A percentile compares a stretch with the other conserved stretches of the same genome.
These are phyloP conservation scores for Drosophila pandora DNA, from an alignment of 1,140 invertebrate genomes.

Conservation along the genomic window DNA sequence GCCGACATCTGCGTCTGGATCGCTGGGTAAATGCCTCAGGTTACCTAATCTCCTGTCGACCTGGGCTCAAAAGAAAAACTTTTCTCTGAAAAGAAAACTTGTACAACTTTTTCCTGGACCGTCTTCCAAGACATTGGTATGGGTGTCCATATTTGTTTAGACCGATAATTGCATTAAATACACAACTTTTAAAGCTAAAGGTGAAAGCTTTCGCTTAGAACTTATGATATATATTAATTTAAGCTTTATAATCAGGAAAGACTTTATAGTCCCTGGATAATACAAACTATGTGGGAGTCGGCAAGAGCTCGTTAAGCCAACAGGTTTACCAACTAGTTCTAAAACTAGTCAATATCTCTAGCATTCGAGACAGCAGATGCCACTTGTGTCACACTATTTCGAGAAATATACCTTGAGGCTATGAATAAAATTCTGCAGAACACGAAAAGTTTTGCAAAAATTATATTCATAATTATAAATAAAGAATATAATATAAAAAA, in stretches of 20 bases:
- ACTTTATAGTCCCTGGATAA: neutral
- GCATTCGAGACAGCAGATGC: neutral
- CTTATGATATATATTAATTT: no score
- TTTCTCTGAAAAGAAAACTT: constrained; percentile 16
- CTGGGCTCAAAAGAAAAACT: constrained; percentile 37
- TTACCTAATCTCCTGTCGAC: constrained; percentile 61
- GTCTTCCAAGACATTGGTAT: neutral
- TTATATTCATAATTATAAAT: no score
- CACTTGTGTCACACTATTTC: neutral
- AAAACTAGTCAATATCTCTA: neutral
- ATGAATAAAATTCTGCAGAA: no score
- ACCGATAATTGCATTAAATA: neutral
- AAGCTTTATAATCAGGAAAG: no score
- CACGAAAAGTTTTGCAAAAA: no score
- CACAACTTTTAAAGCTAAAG: neutral
- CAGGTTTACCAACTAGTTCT: neutral
- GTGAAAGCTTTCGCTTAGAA: neutral
- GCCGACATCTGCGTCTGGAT: constrained; percentile 49
- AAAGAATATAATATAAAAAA: no score
- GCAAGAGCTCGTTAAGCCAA: neutral
- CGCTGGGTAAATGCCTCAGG: constrained; percentile 47
- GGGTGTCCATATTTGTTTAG: neutral
- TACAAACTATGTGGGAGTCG: no score
- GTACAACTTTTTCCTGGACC: neutral
- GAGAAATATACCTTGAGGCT: neutral